A percentile compares a stretch with the other conserved stretches of the same genome.
Evolutionary conservation across 1,140 invertebrate genomes (phyloP).

Genomic region (Tenebrio molitor): DNA sequence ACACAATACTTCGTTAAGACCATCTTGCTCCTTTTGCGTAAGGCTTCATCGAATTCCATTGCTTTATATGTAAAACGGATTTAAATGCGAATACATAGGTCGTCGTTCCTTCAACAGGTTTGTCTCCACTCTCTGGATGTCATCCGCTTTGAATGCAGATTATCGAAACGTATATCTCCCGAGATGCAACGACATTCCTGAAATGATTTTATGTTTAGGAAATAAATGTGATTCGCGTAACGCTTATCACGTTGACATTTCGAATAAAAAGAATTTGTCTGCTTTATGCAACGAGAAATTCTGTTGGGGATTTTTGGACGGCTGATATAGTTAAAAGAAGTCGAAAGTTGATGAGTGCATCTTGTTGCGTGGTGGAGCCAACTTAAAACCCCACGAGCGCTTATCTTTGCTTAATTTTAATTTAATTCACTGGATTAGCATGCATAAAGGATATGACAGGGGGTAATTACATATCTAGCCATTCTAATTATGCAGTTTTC

Average conservation of each 20-base stretch:
- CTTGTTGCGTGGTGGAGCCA: too few species aligned
- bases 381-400: too few species aligned
- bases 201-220: slow-evolving; percentile 48
- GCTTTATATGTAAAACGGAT: slow-evolving; percentile 48
- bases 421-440: background rate
- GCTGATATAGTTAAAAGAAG: too few species aligned
- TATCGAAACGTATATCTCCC: slow-evolving; percentile 49
- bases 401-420: slow-evolving; percentile 1
- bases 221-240: slow-evolving; percentile 45
- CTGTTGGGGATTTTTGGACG: slow-evolving; percentile 11
- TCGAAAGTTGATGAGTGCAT: too few species aligned
- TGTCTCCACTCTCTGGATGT: slow-evolving; percentile 48
- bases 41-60: slow-evolving; percentile 43
- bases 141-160: slow-evolving; percentile 51
- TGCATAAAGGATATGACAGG: background rate
- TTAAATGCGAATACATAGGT: slow-evolving; percentile 48
- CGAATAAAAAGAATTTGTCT: slow-evolving; percentile 43
- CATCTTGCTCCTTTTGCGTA: slow-evolving; percentile 31
- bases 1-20: slow-evolving; percentile 25
- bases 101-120: slow-evolving; percentile 54
- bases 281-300: slow-evolving; percentile 38
- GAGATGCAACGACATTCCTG: slow-evolving; percentile 48
- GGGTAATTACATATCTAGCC: background rate
- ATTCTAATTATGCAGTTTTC: slow-evolving; percentile 16
- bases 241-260: slow-evolving; percentile 44